Evolutionary conservation across 2,888 invertebrate genomes (phyloP), one percentile per base, ranked within the genome.

Genomic region (Hypercompe scribonia): DNA sequence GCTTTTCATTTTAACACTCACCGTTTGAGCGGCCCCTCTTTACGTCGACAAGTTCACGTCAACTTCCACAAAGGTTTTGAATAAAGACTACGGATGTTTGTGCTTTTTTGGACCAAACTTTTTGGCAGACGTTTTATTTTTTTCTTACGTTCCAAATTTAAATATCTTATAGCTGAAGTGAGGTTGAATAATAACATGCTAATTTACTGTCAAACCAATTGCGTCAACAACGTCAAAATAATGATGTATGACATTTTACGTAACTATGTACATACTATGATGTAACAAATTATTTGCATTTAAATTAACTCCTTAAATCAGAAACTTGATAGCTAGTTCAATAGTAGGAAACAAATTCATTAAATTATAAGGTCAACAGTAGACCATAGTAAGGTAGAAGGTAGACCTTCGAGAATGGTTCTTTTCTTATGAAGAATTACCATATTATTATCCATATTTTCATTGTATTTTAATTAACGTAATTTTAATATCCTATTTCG

Each of bases 11-110:
- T 90, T 89, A 88, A 86, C 89, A 90, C 89, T 89, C 83, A 69
- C 80, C 76, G 78, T 82, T 81, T 80, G 72, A 84, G 83, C 83
- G 82, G 76, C 80, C 78, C 82, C 85, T 88, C 87, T 89, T 87
- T 81, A 54, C 36, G 68, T 69, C 79, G 77, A 78, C 78, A 68
- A 83, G 81, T 80, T 80, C 77, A 81, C 86, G 90, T 90, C 90
- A 91, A 89, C 88, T 91, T 87, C 78, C 84, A 90, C 89, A 90
- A 91, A 90, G 89, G 90, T 88, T 89, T 88, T 88, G 90, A 90
- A 91, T 91, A 89, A 89, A 89, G 88, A 89, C 86, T 86, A 85
- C 86, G 87, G 81, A 18, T 83, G 87, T 88, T 91, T 88, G 89
- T 87, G 87, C 87, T 88, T 86, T 88, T 91, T 89, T 85, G 80